phyloP scores from a whole-genome alignment of 2,797 vertebrate species.

The Anguilla pacifica region DNA sequence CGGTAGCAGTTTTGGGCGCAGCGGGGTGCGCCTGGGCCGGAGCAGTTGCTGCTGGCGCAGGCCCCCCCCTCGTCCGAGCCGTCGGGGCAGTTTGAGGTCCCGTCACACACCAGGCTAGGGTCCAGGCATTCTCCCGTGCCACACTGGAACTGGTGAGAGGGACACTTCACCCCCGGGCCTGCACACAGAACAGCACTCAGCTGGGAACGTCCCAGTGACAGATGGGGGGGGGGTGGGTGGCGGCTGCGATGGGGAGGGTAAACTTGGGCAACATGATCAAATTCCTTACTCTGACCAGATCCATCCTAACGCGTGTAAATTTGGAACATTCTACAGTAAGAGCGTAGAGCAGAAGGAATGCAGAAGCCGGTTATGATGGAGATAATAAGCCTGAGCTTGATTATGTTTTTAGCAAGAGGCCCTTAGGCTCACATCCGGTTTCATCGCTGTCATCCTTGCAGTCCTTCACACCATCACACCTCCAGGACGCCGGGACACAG shows the following conservation, averaged over 20 bases:
- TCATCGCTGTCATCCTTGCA: constrained; percentile 83
- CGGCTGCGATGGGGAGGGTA: too few relatives aligned
- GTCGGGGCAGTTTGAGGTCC: constrained; percentile 74
- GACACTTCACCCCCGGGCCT: constrained; percentile 75
- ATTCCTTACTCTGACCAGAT: too few relatives aligned
- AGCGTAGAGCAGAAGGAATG: too few relatives aligned
- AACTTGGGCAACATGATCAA: too few relatives aligned
- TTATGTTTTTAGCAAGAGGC: neutral
- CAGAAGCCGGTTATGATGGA: too few relatives aligned
- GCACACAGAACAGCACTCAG: constrained; percentile 8
- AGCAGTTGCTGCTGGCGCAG: constrained; percentile 71
- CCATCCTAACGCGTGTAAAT: too few relatives aligned
- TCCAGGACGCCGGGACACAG: constrained; percentile 83
- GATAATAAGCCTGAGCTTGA: neutral
- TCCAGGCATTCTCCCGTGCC: constrained; percentile 73
- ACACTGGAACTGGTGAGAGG: constrained; percentile 74
- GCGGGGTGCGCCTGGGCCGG: constrained; percentile 45
- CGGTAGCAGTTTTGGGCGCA: constrained; percentile 79
- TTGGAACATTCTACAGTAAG: neutral
- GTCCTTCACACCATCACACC: constrained; percentile 80
- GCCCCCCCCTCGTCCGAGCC: constrained; percentile 78
- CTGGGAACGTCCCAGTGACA: neutral
- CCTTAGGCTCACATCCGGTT: constrained; percentile 75
- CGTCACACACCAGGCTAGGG: constrained; percentile 72
- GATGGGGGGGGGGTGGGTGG: too few relatives aligned